Percentiles rank a stretch among this genome's conserved stretches.
Evolutionary conservation across 2,113 vertebrate genomes (phyloP).

Genomic region (Erythrolamprus reginae): DNA sequence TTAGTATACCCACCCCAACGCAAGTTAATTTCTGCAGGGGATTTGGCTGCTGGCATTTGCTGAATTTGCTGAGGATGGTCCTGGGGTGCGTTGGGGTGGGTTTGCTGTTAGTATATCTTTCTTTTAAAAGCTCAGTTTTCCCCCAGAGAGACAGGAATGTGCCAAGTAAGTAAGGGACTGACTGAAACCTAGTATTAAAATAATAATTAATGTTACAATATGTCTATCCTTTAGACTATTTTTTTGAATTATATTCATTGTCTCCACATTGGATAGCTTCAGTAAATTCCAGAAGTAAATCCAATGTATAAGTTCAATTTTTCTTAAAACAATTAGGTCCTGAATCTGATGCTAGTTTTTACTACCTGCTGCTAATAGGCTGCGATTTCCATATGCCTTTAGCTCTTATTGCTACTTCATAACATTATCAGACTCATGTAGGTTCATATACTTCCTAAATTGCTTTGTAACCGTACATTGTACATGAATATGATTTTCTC

Average conservation of each 20-base stretch:
- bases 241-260: not conserved
- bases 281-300: not conserved
- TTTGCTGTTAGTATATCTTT: too few species aligned
- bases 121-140: not conserved
- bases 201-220: not conserved
- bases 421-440: not conserved
- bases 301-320: not conserved
- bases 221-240: not conserved
- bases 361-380: not conserved
- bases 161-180: not conserved
- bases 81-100: too few species aligned
- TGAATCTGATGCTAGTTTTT: not conserved
- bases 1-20: too few species aligned
- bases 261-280: not conserved
- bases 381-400: not conserved
- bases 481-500: not conserved
- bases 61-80: too few species aligned
- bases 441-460: not conserved
- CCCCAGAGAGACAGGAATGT: not conserved
- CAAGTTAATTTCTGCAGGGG: too few species aligned
- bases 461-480: conserved; percentile 8
- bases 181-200: not conserved
- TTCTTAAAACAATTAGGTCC: not conserved
- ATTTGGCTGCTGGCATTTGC: too few species aligned
- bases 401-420: not conserved